These are phyloP conservation scores for Aleiodes sp. DNA, from an alignment of 1,140 invertebrate species.

Conservation along the genomic window DNA sequence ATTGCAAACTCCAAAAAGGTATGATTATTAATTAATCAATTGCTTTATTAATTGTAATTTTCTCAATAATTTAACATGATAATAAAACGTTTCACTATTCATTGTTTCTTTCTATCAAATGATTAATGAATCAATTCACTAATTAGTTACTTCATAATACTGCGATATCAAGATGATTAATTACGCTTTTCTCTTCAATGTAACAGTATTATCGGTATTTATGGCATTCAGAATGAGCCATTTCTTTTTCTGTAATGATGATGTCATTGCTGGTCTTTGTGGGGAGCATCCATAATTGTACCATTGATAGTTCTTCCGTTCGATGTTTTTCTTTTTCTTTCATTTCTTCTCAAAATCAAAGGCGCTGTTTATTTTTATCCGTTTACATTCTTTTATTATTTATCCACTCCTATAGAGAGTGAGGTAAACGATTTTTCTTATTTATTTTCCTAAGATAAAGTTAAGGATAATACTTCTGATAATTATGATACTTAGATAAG, in stretches of 20 bases:
- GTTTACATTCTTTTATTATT: background rate
- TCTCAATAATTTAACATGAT: no score
- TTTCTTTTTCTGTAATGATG: constrained; percentile 40
- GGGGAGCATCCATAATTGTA: background rate
- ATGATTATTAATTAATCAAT: no score
- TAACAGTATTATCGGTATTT: constrained; percentile 11
- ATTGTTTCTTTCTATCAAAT: no score
- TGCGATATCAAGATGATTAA: background rate
- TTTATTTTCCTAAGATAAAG: background rate
- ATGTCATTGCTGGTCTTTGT: constrained; percentile 38
- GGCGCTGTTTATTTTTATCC: background rate
- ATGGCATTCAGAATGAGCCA: constrained; percentile 26
- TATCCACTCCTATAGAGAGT: no score
- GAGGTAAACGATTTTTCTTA: no score
- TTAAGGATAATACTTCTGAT: background rate
- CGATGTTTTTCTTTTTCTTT: background rate
- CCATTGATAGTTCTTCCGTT: no score
- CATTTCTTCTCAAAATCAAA: background rate
- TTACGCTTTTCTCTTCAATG: no score
- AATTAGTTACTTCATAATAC: background rate
- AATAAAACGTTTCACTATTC: no score
- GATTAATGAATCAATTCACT: no score
- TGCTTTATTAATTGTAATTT: no score
- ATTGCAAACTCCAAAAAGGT: constrained; percentile 63
- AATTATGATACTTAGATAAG: background rate